Percentiles rank a stretch among this genome's conserved stretches.
phyloP scores from a whole-genome alignment of 2,888 invertebrate species.

The Sabellastarte sp. region DNA sequence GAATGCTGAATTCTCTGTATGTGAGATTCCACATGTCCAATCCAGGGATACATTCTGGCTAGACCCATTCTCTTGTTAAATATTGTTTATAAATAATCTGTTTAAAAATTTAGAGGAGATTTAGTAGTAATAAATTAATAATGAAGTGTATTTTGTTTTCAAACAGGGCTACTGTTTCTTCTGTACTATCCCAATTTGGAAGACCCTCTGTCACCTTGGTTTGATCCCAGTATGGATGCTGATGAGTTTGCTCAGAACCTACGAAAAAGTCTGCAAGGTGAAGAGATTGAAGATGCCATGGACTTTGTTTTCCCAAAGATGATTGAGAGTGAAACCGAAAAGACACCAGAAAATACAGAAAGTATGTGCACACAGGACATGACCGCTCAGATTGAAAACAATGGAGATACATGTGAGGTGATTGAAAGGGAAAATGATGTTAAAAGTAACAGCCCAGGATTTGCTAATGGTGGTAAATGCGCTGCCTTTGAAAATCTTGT shows the following conservation, averaged over 20 bases:
- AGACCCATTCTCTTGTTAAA: too few relatives aligned
- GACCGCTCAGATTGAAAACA: neutral
- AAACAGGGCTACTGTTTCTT: constrained; percentile 44
- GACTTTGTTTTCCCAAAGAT: constrained; percentile 58
- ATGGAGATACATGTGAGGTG: neutral
- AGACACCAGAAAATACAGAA: neutral
- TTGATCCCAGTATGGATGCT: constrained; percentile 16
- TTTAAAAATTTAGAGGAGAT: too few relatives aligned
- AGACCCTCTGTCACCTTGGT: constrained; percentile 39
- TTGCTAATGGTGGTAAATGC: too few relatives aligned
- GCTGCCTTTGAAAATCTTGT: too few relatives aligned
- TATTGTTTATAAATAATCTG: too few relatives aligned
- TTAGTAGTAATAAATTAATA: too few relatives aligned
- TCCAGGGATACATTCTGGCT: too few relatives aligned
- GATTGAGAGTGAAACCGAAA: constrained; percentile 8
- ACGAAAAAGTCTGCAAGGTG: constrained; percentile 34
- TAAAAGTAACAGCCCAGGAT: too few relatives aligned
- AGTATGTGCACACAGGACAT: neutral
- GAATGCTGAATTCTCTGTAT: too few relatives aligned
- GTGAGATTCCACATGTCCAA: too few relatives aligned
- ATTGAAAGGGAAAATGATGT: neutral
- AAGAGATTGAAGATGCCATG: constrained; percentile 43
- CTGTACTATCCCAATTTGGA: constrained; percentile 42
- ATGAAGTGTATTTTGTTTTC: too few relatives aligned
- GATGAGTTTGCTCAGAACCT: constrained; percentile 36